Base-by-base conservation (phyloP, 2,888 invertebrate genomes). In the Frankliniella intonsa region DNA sequence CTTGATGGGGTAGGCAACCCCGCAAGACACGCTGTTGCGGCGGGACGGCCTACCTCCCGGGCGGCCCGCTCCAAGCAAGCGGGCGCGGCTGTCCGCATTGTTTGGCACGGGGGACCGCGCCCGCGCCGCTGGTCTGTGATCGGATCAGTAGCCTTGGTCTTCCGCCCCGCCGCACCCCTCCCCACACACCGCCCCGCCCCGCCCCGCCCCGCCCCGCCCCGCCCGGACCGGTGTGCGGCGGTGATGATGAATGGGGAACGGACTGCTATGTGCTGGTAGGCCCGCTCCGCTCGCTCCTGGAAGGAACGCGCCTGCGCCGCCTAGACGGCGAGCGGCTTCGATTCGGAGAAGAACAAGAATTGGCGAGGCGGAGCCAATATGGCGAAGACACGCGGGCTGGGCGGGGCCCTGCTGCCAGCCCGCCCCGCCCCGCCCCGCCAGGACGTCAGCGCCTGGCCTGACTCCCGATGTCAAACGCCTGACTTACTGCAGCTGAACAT, bases 281-380 rank as follows among this genome's bases (percentile, higher is more conserved):
- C 38, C 38, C 38, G 38, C 38, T 5, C 38, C 38, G 38, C 38
- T 2, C 38, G 38, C 38, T 38, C 38, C 38, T 38, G 38, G 38
- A 38, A 38, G 38, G 38, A 38, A 38, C 38, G 38, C 5, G 38
- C 5, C 38, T 38, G 38, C 38, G 38, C 38, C 5, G 38, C 38
- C 38, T 38, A 38, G 38, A 38, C 38, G 69, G 69, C 69, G 69
- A 76, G 69, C 69, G 69, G 25, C 22, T 76, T 76, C 69, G 69
- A 22, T 76, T 76, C 69, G 69, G 25, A 25, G 69, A 76, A 76
- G 69, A 38, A 38, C 69, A 62, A 62, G 62, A 62, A n/a, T 62
- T 62, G 62, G 62, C 62, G 62, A 62, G 19, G 62, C 69, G 69
- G 9, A 10, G 69, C 69, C 7, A 22, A 8, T n/a, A n/a, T 17